phyloP scores from a whole-genome alignment of 1,140 invertebrate species.

The Cydia pomonella region DNA sequence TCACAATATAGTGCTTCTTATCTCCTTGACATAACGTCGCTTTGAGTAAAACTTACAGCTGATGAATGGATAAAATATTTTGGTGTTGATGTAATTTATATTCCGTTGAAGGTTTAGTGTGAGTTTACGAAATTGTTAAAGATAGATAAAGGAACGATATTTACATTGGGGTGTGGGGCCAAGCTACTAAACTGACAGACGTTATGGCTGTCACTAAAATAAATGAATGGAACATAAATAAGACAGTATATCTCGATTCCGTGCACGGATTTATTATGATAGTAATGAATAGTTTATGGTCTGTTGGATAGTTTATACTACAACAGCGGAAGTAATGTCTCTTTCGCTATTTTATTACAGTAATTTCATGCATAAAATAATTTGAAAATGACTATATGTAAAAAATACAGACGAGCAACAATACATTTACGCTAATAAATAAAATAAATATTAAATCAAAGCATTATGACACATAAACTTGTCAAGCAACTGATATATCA shows the following conservation, averaged over 20 bases:
- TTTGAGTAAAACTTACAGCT: slow-evolving; percentile 35
- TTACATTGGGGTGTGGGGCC: slow-evolving; percentile 65
- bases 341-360: slow-evolving; percentile 10
- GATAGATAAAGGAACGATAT: slow-evolving; percentile 75
- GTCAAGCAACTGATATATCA: not conserved
- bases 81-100: slow-evolving; percentile 69
- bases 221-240: slow-evolving; percentile 53
- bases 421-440: not conserved
- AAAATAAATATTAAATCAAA: slow-evolving; percentile 15
- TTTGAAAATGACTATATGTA: not conserved
- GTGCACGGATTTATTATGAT: slow-evolving; percentile 31
- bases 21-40: slow-evolving; percentile 31
- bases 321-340: slow-evolving; percentile 9
- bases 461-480: slow-evolving; percentile 2
- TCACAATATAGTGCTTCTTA: slow-evolving; percentile 40
- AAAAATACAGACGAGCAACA: not conserved
- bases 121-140: slow-evolving; percentile 79
- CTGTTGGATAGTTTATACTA: not conserved
- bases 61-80: slow-evolving; percentile 38
- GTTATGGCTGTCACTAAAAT: slow-evolving; percentile 59
- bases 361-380: not conserved
- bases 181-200: slow-evolving; percentile 53
- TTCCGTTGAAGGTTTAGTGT: slow-evolving; percentile 71
- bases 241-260: slow-evolving; percentile 28
- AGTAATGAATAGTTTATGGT: slow-evolving; percentile 28